Conservation (phyloP, 30 jellyfish, hydroid and myxozoan species). For the Chironex yamaguchii region DNA sequence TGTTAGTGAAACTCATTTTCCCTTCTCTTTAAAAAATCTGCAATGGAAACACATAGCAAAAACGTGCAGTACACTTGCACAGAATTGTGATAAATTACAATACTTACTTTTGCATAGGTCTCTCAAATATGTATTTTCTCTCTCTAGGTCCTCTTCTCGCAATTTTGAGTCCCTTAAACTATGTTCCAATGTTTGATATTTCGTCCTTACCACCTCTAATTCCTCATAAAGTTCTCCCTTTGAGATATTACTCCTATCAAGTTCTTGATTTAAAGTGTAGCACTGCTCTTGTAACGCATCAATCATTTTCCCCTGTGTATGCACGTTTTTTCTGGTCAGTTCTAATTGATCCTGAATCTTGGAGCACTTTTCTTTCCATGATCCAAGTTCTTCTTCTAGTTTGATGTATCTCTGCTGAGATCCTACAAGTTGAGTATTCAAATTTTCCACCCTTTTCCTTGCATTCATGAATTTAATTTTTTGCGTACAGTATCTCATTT, state of each 20-base stretch:
- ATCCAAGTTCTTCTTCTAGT: constrained; percentile 63
- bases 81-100: not conserved
- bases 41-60: not conserved
- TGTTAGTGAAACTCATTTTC: too few relatives aligned
- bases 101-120: constrained; percentile 35
- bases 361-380: constrained; percentile 68
- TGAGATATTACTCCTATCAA: constrained; percentile 70
- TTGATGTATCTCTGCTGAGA: constrained; percentile 52
- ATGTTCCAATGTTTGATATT: constrained; percentile 46
- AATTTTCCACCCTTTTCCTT: constrained; percentile 80
- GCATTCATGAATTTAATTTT: constrained; percentile 89
- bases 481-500: constrained; percentile 85
- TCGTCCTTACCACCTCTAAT: constrained; percentile 24
- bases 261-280: constrained; percentile 82
- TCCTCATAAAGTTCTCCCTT: constrained; percentile 64
- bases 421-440: constrained; percentile 76
- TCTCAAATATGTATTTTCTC: constrained; percentile 75
- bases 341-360: constrained; percentile 82
- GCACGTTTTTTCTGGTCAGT: constrained; percentile 77
- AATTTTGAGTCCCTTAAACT: constrained; percentile 48
- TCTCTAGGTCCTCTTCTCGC: constrained; percentile 81
- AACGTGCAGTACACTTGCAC: not conserved
- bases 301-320: constrained; percentile 89
- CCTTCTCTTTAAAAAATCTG: too few relatives aligned
- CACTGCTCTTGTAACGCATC: constrained; percentile 96